A percentile compares a stretch with the other conserved stretches of the same genome.
Conservation (phyloP, 2,888 invertebrate genomes). For the Heliconius aoede region DNA sequence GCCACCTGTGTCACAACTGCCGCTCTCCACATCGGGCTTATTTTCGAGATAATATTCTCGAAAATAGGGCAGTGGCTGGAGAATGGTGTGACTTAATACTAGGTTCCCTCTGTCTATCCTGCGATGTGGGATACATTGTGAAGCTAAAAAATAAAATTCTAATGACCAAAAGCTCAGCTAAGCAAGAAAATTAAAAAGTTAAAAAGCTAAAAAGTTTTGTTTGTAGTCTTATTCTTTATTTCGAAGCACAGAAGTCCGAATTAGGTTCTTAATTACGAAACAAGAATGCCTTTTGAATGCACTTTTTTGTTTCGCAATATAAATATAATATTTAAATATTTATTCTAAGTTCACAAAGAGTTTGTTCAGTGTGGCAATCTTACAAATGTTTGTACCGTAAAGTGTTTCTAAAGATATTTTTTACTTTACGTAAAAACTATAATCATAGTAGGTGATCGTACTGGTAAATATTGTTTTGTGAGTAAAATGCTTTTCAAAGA, state of each 20-base stretch:
- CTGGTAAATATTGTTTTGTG: background rate
- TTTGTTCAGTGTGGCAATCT: background rate
- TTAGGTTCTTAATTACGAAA: conserved; percentile 3
- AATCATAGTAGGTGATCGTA: background rate
- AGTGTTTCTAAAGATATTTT: background rate
- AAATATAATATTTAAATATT: conserved; percentile 2
- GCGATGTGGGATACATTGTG: too few relatives aligned
- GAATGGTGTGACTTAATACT: too few relatives aligned
- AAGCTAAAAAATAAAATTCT: too few relatives aligned
- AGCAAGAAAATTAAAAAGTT: too few relatives aligned
- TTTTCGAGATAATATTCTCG: too few relatives aligned
- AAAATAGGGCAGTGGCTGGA: too few relatives aligned
- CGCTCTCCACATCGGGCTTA: too few relatives aligned
- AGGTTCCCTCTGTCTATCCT: too few relatives aligned
- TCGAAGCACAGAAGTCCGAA: background rate
- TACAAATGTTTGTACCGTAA: background rate
- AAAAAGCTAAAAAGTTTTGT: too few relatives aligned
- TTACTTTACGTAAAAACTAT: background rate
- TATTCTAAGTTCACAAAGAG: background rate
- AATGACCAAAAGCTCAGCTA: too few relatives aligned
- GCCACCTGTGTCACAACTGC: too few relatives aligned
- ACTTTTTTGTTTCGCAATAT: background rate
- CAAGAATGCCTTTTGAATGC: conserved; percentile 4
- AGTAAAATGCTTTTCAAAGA: background rate
- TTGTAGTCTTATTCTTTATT: background rate